Evolutionary conservation across 1,140 invertebrate genomes (phyloP), one percentile per base, ranked within the genome.

Genomic region (Apis florea): DNA sequence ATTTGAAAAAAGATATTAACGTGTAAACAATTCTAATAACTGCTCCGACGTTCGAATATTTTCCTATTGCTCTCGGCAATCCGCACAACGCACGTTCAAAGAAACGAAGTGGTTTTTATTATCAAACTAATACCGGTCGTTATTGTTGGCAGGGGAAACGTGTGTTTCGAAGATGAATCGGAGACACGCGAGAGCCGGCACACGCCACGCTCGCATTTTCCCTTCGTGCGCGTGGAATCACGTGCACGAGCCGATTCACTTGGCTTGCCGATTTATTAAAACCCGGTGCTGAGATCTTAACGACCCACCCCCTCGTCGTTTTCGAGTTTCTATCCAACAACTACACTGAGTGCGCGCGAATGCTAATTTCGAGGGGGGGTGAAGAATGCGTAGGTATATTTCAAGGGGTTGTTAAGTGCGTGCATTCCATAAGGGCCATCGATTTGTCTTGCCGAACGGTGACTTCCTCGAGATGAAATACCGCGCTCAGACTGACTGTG

Each of bases 141-240:
- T 70, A 80, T 85, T 71, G 71, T 63, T 54, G 24, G 61, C 51
- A 21, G 54, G 54, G 71, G 21, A 85, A 83, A 67, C 71, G 67
- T 11, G 67, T 0, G 61, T 49, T 21, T 15, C 61, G 63, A 76
- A 70, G 83, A 85, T 85, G 83, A 85, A 40, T 51, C 54, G 73
- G 15, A 40, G 59, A 77, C 85, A 85, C 83, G 84, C 84, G 73
- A 86, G 26, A 86, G 26, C 59, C 40, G 31, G 26, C 49, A 51
- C 58, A 73, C 78, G 78, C 69, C 59, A 73, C 58, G 78, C 26
- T 63, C 69, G 78, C 78, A 79, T 73, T 79, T 79, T n/a, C 49
- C 15, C 47, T 56, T 64, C 49, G 26, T 54, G 69, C 59, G 8
- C 49, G 19, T 17, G 15, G 47, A 70, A 53, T 69, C 76, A 53